phyloP scores from a whole-genome alignment of 2,888 invertebrate genomes.

The Nebria brevicollis region DNA sequence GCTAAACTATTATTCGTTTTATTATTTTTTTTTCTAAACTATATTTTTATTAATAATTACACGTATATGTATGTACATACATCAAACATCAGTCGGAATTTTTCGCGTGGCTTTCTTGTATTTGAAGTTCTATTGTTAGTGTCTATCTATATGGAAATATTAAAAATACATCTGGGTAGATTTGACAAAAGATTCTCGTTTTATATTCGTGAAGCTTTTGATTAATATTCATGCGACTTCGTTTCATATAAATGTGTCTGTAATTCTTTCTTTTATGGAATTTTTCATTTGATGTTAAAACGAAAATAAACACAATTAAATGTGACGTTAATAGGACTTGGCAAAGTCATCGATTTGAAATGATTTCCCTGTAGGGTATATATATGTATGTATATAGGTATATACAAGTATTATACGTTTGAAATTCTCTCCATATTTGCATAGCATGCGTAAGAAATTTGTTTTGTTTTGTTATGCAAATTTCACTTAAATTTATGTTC shows the following conservation, averaged over 20 bases:
- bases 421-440: neutral
- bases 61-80: too few species aligned
- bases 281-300: slow-evolving; percentile 15
- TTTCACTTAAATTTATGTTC: neutral
- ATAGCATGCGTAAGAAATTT: slow-evolving; percentile 1
- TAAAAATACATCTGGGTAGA: slow-evolving; percentile 15
- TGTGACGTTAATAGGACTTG: slow-evolving; percentile 23
- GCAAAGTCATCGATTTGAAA: slow-evolving; percentile 11
- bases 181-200: neutral
- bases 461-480: slow-evolving; percentile 1
- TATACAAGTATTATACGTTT: neutral
- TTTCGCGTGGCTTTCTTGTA: too few species aligned
- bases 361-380: slow-evolving; percentile 10
- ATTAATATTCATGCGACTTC: slow-evolving; percentile 17
- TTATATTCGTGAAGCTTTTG: neutral
- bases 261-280: slow-evolving; percentile 3
- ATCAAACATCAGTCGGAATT: too few species aligned
- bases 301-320: slow-evolving; percentile 30
- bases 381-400: neutral
- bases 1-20: neutral
- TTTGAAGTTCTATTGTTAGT: too few species aligned
- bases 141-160: neutral
- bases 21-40: neutral
- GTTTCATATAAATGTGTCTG: neutral
- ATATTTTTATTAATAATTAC: too few species aligned